Conservation (phyloP, 2,888 invertebrate species). For the Candidula unifasciata region DNA sequence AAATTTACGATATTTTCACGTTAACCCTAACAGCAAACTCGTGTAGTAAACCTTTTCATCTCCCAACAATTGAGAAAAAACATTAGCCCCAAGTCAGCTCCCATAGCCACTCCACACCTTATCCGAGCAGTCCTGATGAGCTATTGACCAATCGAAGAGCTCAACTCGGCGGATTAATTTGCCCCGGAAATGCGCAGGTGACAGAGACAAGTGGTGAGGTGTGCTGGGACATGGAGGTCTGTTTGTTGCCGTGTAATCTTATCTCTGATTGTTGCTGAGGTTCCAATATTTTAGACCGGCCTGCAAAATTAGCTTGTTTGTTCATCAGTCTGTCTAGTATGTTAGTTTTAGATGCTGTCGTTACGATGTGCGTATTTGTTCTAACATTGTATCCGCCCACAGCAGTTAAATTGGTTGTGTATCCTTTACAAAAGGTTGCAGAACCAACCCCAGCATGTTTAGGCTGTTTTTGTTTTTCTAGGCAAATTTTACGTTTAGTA, state of each 20-base stretch:
- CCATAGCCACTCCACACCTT: constrained; percentile 19
- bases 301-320: not conserved
- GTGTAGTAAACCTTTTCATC: not conserved
- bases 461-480: too few relatives aligned
- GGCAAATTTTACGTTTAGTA: too few relatives aligned
- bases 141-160: not conserved
- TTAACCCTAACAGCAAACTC: not conserved
- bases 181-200: constrained; percentile 37
- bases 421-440: too few relatives aligned
- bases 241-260: constrained; percentile 31
- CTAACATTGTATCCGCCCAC: too few relatives aligned
- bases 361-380: too few relatives aligned
- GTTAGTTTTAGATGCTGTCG: too few relatives aligned
- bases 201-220: constrained; percentile 25
- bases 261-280: not conserved
- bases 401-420: too few relatives aligned
- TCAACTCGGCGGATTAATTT: constrained; percentile 9
- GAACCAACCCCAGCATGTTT: too few relatives aligned
- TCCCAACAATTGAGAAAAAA: not conserved
- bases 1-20: not conserved
- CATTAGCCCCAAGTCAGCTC: not conserved
- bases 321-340: not conserved
- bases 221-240: not conserved
- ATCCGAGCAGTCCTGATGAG: constrained; percentile 5
- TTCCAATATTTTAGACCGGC: not conserved